Evolutionary conservation across 2,888 invertebrate genomes (phyloP).

Genomic region (Meandrusa payeni): DNA sequence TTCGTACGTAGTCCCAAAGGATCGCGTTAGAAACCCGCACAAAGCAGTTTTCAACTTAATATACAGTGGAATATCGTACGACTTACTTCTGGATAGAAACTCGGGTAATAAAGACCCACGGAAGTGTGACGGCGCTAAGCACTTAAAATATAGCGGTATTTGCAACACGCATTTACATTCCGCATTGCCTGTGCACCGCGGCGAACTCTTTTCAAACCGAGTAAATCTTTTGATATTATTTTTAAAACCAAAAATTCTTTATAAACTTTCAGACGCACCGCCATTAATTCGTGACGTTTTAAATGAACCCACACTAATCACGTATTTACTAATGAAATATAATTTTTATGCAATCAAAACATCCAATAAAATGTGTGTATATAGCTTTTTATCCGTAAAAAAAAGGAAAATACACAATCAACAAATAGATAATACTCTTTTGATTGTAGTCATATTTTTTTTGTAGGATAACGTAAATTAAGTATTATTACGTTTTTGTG

Average conservation of each 20-base stretch:
- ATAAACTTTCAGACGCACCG: slow-evolving; percentile 1
- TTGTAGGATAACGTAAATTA: no score
- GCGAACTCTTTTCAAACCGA: not conserved
- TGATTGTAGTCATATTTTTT: no score
- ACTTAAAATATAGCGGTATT: slow-evolving; percentile 10
- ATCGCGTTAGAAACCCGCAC: not conserved
- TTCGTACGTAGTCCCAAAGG: not conserved
- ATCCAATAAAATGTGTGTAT: no score
- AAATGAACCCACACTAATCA: not conserved
- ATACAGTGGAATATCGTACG: slow-evolving; percentile 9
- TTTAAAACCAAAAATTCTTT: slow-evolving; percentile 5
- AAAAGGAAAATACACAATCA: no score
- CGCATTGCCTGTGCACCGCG: not conserved
- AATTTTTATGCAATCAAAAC: no score
- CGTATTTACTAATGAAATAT: no score
- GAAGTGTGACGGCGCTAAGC: slow-evolving; percentile 7
- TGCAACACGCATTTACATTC: slow-evolving; percentile 12
- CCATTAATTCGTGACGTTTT: no score
- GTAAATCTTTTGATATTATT: slow-evolving; percentile 8
- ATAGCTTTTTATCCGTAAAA: no score
- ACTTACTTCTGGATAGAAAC: slow-evolving; percentile 5
- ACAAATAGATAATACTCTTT: no score
- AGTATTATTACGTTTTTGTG: no score
- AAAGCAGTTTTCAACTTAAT: slow-evolving; percentile 18
- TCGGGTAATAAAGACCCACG: slow-evolving; percentile 5